Evolutionary conservation across 2,888 invertebrate species (phyloP), one percentile per base, ranked within the genome.

Genomic region (Mystacides longicornis): DNA sequence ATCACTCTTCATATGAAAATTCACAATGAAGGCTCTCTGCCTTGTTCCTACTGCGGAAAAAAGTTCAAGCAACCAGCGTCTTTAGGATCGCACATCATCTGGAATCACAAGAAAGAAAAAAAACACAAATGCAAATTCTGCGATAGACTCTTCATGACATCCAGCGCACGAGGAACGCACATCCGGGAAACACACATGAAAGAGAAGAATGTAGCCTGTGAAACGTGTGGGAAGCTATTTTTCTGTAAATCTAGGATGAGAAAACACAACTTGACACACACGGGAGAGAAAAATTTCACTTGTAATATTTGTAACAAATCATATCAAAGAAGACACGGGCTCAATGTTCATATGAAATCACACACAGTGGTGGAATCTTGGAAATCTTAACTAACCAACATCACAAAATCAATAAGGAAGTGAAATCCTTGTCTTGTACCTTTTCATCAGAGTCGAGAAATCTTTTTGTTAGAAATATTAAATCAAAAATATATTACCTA

Each of bases 71-170:
- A 76, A 0, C 73, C 73, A 0, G 74, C 75, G 1, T 71, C 75
- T 5, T 64, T 77, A 1, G 69, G 75, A 62, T 76, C 76, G 0
- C 77, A 77, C 55, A 62, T 77, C 1, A 61, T 74, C 2, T 77
- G 76, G 75, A 75, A 74, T 56, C 77, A 77, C 57, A 76, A 75
- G 60, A 64, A 74, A 46, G 74, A 74, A 1, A 68, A 74, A 61
- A 73, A 75, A 48, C 71, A 77, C 53, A 74, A 74, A 62, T 77
- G 77, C 64, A 73, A 76, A 63, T 69, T 73, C 0, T 77, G 77
- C 52, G 73, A 74, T 57, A 73, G 75, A 19, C 73, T 73, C 19
- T 77, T 77, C 55, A 73, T 76, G 60, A 72, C 77, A 0, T 72
- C 76, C 0, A 75, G 77, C 63, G 70, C 76, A 0, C 67, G 70